These are phyloP conservation scores for Lamellibrachia satsuma DNA, from an alignment of 2,888 invertebrate genomes.

Conservation along the genomic window DNA sequence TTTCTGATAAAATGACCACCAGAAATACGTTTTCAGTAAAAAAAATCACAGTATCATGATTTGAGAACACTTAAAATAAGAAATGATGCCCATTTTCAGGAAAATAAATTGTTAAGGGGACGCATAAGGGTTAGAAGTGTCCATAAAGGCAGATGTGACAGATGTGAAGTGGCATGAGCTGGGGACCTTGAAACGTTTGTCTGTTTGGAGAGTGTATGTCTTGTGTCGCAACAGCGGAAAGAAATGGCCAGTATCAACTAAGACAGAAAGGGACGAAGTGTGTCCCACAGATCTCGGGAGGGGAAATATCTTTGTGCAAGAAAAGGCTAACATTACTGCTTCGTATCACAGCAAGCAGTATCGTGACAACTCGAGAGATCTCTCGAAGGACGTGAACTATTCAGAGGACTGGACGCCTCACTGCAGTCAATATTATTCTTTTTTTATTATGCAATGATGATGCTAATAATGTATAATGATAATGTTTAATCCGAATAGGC, in stretches of 20 bases:
- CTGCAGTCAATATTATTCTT: not conserved
- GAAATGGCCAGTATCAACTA: not conserved
- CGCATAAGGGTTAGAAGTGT: no score
- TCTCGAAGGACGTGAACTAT: not conserved
- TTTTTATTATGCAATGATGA: not conserved
- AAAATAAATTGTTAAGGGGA: no score
- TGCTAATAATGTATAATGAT: not conserved
- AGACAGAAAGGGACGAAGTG: not conserved
- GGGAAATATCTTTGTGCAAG: not conserved
- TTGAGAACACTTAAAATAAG: no score
- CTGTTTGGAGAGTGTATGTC: no score
- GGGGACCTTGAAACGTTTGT: no score
- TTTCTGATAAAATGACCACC: no score
- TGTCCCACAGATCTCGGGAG: not conserved
- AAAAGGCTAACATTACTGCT: not conserved
- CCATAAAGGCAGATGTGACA: no score
- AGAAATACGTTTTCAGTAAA: no score
- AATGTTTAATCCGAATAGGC: not conserved
- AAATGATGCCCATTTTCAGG: no score
- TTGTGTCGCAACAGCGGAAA: not conserved
- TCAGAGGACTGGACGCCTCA: not conserved
- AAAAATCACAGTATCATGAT: no score
- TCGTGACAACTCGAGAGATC: not conserved
- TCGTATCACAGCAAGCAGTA: not conserved
- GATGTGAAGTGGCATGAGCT: no score